Percentiles rank a stretch among this genome's conserved stretches.
Conservation (phyloP, 1,140 invertebrate genomes). For the Acromyrmex echinatior region DNA sequence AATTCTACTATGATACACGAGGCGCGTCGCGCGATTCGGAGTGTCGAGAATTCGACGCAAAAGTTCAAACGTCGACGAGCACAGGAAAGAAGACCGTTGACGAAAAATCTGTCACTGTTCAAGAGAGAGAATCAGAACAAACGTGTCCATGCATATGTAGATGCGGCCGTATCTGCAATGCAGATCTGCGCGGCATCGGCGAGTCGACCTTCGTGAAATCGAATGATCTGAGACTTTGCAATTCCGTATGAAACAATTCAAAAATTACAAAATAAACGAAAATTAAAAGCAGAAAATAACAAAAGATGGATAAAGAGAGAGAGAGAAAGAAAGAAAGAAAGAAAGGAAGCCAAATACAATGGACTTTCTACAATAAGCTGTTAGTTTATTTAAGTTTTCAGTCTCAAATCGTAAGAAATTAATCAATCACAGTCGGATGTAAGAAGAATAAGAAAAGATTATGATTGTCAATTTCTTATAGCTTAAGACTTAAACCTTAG, state of each 20-base stretch:
- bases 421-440: too few relatives aligned
- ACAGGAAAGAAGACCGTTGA: not conserved
- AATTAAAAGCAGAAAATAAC: not conserved
- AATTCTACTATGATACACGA: constrained; percentile 10
- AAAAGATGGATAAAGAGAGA: not conserved
- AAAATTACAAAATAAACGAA: constrained; percentile 33
- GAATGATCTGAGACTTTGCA: constrained; percentile 35
- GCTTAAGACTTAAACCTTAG: too few relatives aligned
- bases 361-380: too few relatives aligned
- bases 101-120: constrained; percentile 55
- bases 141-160: constrained; percentile 75
- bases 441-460: too few relatives aligned
- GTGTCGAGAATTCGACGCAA: constrained; percentile 17
- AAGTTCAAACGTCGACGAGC: constrained; percentile 26
- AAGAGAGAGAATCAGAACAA: constrained; percentile 70
- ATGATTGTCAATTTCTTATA: too few relatives aligned
- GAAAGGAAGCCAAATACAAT: not conserved
- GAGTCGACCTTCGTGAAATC: constrained; percentile 31
- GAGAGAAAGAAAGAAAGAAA: not conserved
- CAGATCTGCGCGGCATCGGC: constrained; percentile 68
- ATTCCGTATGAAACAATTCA: constrained; percentile 19
- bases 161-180: constrained; percentile 72
- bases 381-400: too few relatives aligned
- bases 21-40: not conserved
- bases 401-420: too few relatives aligned